Percentiles rank a stretch among this genome's conserved stretches.
Conservation (phyloP, 2,797 vertebrate species). For the Miichthys miiuy region DNA sequence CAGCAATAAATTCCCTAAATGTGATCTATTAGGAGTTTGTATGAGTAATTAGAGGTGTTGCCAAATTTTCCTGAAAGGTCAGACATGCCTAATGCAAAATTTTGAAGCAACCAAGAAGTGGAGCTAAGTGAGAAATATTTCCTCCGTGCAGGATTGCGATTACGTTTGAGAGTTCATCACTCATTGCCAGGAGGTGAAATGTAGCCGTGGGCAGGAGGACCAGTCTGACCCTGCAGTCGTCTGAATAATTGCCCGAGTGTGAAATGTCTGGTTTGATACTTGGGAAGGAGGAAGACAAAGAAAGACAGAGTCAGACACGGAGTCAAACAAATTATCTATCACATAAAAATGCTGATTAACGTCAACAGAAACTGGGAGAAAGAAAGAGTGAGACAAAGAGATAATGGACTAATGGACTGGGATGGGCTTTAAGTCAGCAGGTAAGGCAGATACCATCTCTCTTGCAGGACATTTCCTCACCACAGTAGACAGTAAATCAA, state of each 20-base stretch:
- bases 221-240: constrained; percentile 49
- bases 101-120: constrained; percentile 18
- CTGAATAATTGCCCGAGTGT: constrained; percentile 39
- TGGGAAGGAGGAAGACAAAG: constrained; percentile 16
- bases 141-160: constrained; percentile 33
- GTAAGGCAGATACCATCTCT: constrained; percentile 66
- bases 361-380: constrained; percentile 12
- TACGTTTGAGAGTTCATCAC: constrained; percentile 50
- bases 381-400: constrained; percentile 35
- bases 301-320: constrained; percentile 6
- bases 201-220: constrained; percentile 49
- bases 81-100: constrained; percentile 18
- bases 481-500: constrained; percentile 52
- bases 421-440: constrained; percentile 57
- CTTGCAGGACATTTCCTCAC: constrained; percentile 51
- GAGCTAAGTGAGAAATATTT: constrained; percentile 43
- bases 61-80: constrained; percentile 33
- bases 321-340: constrained; percentile 28
- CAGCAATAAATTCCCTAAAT: constrained; percentile 15
- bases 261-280: constrained; percentile 47
- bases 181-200: constrained; percentile 61
- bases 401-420: constrained; percentile 60
- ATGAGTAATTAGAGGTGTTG: constrained; percentile 24
- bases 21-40: constrained; percentile 39
- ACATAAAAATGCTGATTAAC: constrained; percentile 37